phyloP scores from a whole-genome alignment of 2,797 vertebrate genomes.

The Parauchenoglanis ngamensis region DNA sequence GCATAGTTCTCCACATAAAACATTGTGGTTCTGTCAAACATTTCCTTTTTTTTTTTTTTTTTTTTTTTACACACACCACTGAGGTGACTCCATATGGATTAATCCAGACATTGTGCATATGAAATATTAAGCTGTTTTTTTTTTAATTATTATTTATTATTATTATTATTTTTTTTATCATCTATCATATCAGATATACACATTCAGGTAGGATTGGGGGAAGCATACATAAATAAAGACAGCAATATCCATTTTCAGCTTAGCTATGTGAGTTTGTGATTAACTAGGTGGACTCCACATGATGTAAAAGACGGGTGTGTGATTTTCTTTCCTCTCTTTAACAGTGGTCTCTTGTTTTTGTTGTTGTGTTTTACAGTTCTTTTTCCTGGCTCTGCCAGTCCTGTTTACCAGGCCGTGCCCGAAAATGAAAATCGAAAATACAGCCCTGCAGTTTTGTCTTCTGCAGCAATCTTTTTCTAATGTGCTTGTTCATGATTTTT shows the following conservation, averaged over 20 bases:
- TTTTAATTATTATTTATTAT: too few species aligned
- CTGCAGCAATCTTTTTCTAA: conserved; percentile 95
- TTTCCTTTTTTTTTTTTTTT: neutral
- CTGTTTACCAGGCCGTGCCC: conserved; percentile 96
- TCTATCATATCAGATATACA: conserved; percentile 22
- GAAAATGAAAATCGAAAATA: conserved; percentile 80
- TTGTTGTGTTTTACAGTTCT: conserved; percentile 99
- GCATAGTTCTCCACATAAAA: conserved; percentile 23
- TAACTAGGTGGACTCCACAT: conserved; percentile 75
- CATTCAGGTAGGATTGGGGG: conserved; percentile 12
- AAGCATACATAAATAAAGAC: neutral
- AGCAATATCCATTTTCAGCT: neutral
- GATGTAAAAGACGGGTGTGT: conserved; percentile 86
- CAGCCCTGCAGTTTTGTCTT: conserved; percentile 96
- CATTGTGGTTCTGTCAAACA: conserved; percentile 41
- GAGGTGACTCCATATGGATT: conserved; percentile 34
- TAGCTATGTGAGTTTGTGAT: conserved; percentile 58
- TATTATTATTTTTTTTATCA: neutral
- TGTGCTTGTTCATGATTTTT: conserved; percentile 85
- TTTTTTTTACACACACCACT: neutral
- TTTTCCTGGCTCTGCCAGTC: conserved; percentile 99
- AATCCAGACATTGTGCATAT: conserved; percentile 33
- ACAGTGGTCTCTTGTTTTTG: conserved; percentile 98
- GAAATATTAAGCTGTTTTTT: conserved; percentile 24
- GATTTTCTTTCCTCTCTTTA: conserved; percentile 85